These are phyloP conservation scores for Picathartes gymnocephalus DNA, from an alignment of 2,113 vertebrate species.

Conservation along the genomic window DNA sequence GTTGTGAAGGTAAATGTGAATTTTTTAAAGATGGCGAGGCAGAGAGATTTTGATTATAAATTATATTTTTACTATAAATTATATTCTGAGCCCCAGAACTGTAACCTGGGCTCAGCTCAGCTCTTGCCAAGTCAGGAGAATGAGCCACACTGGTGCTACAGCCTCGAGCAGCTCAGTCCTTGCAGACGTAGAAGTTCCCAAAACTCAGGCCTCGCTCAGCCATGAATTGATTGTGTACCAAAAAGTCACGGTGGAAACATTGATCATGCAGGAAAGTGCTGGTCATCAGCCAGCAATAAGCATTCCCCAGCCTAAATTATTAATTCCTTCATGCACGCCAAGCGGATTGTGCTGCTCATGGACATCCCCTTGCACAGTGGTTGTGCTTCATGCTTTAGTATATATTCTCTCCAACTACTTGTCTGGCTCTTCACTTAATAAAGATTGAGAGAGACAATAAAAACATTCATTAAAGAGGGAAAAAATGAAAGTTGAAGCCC, in stretches of 20 bases:
- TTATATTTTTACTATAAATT: neutral
- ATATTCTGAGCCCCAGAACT: neutral
- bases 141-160: rapidly evolving
- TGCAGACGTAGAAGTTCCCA: neutral
- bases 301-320: neutral
- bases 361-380: neutral
- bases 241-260: neutral
- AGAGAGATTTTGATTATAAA: neutral
- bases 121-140: neutral
- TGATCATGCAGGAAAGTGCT: neutral
- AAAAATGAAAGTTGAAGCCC: neutral
- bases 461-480: neutral
- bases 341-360: rapidly evolving
- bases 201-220: rapidly evolving
- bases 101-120: neutral
- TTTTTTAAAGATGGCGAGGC: rapidly evolving
- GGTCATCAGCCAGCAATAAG: neutral
- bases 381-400: neutral
- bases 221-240: neutral
- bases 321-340: neutral
- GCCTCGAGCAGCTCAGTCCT: neutral
- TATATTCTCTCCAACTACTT: constrained; percentile 20
- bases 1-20: neutral
- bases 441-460: constrained; percentile 44
- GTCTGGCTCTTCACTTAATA: constrained; percentile 31